Base-by-base conservation (phyloP, 1,140 invertebrate genomes). In the Oncopeltus fasciatus region DNA sequence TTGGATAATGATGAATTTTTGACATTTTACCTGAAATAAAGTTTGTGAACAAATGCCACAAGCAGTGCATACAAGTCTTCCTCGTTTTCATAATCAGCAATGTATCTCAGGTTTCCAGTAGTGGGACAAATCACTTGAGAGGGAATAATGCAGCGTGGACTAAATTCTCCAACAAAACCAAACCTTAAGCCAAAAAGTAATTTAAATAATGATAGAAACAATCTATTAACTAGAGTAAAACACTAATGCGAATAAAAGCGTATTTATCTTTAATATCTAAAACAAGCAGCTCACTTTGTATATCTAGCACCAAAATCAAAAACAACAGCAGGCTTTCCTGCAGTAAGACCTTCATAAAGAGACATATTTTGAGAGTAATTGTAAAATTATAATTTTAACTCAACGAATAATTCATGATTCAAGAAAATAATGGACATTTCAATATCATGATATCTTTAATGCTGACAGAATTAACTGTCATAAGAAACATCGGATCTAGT, bases 21-120 rank as follows among this genome's bases (percentile, higher is more conserved):
- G n/a, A n/a, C n/a, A n/a, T n/a, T n/a, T n/a, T 78, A 92, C 90
- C 85, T 89, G 70, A 92, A 94, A 75, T 92, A 96, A 53, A 97
- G 75, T 33, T 76, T 75, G 72, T 95, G 88, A 31, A 98, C 74
- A 77, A 95, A 95, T 65, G 93, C 86, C 20, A 94, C 87, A 2
- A 96, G 76, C 53, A 90, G 80, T 67, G 90, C 83, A 74, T 90
- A 90, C 1, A 96, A 76, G 69, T 95, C 87, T 26, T 87, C 77
- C n/a, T 78, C 73, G 67, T 81, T 75, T 49, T 76, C 76, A 70
- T 86, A 90, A 62, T 87, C 80, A 69, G 83, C 82, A n/a, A 95
- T 75, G 63, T 80, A 80, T 68, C 82, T 77, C 8, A 78, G 71
- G 68, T 80, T 72, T 58, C 82, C 81, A 28, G 80, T 82, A 66